Percentiles rank a stretch among this genome's conserved stretches.
Conservation (phyloP, 92 coral and sea anemone species). For the Zoanthus gigantus region DNA sequence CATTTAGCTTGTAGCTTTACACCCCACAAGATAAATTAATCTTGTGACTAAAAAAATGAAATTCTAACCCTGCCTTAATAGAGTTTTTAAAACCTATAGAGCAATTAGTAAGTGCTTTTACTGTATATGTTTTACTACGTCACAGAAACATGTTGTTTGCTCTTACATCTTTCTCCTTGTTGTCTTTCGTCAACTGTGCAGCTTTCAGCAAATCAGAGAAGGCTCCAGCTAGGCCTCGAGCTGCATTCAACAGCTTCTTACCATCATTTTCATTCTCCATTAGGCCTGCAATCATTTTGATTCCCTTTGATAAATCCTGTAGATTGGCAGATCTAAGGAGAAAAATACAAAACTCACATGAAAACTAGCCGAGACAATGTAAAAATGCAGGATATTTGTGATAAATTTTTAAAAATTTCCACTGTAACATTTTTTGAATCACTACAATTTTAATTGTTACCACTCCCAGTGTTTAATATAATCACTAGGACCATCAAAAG, state of each 20-base stretch:
- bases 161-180: slow-evolving; percentile 76
- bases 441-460: too few relatives aligned
- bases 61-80: too few relatives aligned
- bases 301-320: slow-evolving; percentile 94
- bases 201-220: slow-evolving; percentile 92
- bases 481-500: too few relatives aligned
- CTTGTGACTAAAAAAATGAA: too few relatives aligned
- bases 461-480: too few relatives aligned
- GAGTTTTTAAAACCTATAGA: neutral
- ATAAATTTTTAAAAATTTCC: too few relatives aligned
- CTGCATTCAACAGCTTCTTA: slow-evolving; percentile 84
- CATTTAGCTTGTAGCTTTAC: too few relatives aligned
- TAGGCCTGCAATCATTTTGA: slow-evolving; percentile 97
- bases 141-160: neutral
- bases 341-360: neutral
- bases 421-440: too few relatives aligned
- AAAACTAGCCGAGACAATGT: too few relatives aligned
- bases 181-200: slow-evolving; percentile 90
- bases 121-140: neutral
- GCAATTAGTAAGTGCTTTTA: too few relatives aligned
- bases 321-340: slow-evolving; percentile 85
- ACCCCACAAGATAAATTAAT: too few relatives aligned
- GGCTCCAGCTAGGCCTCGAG: slow-evolving; percentile 93
- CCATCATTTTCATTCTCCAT: slow-evolving; percentile 94
- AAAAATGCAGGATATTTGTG: too few relatives aligned